Evolutionary conservation across 2,888 invertebrate genomes (phyloP).

Genomic region (Oscheius sp.): DNA sequence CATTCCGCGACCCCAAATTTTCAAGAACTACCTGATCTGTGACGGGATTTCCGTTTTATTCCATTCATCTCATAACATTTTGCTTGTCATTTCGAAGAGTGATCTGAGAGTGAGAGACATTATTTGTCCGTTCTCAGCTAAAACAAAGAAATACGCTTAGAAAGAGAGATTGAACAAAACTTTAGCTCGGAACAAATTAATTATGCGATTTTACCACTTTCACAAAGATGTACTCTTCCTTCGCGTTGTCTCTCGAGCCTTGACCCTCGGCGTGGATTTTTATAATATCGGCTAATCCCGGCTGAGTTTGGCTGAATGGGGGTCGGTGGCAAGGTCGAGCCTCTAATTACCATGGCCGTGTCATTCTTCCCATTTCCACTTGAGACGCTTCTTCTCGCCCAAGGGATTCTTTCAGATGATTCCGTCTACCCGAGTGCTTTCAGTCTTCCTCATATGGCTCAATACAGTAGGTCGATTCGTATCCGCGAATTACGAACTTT

Average conservation of each 20-base stretch:
- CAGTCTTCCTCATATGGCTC: slow-evolving; percentile 12
- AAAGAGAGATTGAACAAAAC: background rate
- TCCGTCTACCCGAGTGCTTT: slow-evolving; percentile 7
- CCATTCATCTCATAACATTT: background rate
- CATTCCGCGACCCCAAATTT: slow-evolving; percentile 27
- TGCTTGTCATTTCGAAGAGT: background rate
- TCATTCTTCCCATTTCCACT: slow-evolving; percentile 27
- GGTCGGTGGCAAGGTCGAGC: slow-evolving; percentile 37
- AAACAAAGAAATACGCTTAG: no score
- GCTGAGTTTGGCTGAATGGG: slow-evolving; percentile 32
- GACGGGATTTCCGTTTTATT: slow-evolving; percentile 1
- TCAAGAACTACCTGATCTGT: slow-evolving; percentile 1
- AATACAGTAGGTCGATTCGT: background rate
- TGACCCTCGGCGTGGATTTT: slow-evolving; percentile 32
- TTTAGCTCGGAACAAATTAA: background rate
- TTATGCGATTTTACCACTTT: no score
- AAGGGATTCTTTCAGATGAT: background rate
- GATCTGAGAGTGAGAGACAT: background rate
- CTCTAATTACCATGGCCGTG: slow-evolving; percentile 31
- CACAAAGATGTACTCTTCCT: no score
- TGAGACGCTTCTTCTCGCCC: slow-evolving; percentile 10
- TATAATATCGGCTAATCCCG: slow-evolving; percentile 28
- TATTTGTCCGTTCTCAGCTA: background rate
- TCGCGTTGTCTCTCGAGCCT: background rate
- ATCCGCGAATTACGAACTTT: background rate